A percentile compares a stretch with the other conserved stretches of the same genome.
phyloP scores from a whole-genome alignment of 2,888 invertebrate species.

The Idaea biselata region DNA sequence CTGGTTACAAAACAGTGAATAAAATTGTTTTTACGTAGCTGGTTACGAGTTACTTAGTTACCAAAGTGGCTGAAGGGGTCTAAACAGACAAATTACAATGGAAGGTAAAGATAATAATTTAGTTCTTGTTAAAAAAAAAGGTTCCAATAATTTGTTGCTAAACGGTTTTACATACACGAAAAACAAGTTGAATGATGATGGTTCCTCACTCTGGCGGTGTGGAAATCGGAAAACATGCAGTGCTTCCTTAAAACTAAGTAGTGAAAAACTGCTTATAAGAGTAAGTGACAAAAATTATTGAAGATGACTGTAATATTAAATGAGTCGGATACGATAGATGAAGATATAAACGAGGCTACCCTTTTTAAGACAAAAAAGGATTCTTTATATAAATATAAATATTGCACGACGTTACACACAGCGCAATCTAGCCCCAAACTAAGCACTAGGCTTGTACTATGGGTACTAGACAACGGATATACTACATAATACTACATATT shows the following conservation, averaged over 20 bases:
- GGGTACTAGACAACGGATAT: too few species aligned
- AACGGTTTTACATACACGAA: constrained; percentile 7
- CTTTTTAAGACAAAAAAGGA: constrained; percentile 8
- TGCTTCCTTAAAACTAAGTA: constrained; percentile 8
- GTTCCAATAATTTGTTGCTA: constrained; percentile 5
- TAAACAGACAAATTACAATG: constrained; percentile 2
- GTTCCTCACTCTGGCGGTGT: constrained; percentile 6
- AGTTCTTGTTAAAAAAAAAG: constrained; percentile 11
- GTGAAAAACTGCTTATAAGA: constrained; percentile 2
- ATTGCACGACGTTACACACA: too few species aligned
- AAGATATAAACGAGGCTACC: constrained; percentile 9
- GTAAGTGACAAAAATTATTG: constrained; percentile 4
- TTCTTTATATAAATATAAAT: constrained; percentile 4
- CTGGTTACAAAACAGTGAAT: too few species aligned
- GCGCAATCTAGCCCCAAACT: too few species aligned
- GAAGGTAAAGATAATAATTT: constrained; percentile 2
- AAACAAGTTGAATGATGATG: constrained; percentile 6
- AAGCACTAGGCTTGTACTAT: too few species aligned
- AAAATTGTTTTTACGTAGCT: too few species aligned
- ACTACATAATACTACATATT: too few species aligned
- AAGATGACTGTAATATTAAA: constrained; percentile 7
- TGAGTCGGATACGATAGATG: constrained; percentile 5
- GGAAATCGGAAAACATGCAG: constrained; percentile 7
- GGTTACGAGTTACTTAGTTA: too few species aligned
- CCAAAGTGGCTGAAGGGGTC: too few species aligned